These are phyloP conservation scores for Anser brachyrhynchus DNA, from an alignment of 2,113 vertebrate genomes.

Conservation along the genomic window DNA sequence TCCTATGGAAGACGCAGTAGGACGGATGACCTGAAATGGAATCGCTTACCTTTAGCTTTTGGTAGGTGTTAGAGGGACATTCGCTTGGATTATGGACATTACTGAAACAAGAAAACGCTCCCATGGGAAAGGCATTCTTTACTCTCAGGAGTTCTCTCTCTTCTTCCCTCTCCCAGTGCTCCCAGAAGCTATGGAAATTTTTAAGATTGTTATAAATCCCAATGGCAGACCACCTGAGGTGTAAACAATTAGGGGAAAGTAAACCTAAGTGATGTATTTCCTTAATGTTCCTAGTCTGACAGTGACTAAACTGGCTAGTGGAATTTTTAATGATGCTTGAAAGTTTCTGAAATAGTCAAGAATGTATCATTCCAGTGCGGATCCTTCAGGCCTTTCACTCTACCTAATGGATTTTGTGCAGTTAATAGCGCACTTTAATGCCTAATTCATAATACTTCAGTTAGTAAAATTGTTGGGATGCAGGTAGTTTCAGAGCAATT, in stretches of 20 bases:
- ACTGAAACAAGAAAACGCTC: fast-evolving
- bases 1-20: slow-evolving; percentile 93
- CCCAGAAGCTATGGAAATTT: not conserved
- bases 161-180: not conserved
- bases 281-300: not conserved
- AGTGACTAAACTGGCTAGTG: not conserved
- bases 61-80: slow-evolving; percentile 75
- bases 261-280: not conserved
- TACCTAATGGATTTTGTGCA: not conserved
- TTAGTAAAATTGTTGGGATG: slow-evolving; percentile 10
- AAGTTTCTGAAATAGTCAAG: not conserved
- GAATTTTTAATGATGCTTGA: not conserved
- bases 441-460: not conserved
- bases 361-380: not conserved
- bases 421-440: not conserved
- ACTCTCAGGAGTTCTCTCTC: not conserved
- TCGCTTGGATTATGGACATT: not conserved
- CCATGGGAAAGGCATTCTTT: not conserved
- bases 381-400: not conserved
- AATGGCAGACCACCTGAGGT: not conserved
- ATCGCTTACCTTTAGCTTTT: slow-evolving; percentile 93
- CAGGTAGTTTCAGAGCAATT: not conserved
- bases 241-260: not conserved
- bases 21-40: slow-evolving; percentile 96
- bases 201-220: not conserved